Evolutionary conservation across 2,113 vertebrate species (phyloP).

Genomic region (Chaenogobius annularis): DNA sequence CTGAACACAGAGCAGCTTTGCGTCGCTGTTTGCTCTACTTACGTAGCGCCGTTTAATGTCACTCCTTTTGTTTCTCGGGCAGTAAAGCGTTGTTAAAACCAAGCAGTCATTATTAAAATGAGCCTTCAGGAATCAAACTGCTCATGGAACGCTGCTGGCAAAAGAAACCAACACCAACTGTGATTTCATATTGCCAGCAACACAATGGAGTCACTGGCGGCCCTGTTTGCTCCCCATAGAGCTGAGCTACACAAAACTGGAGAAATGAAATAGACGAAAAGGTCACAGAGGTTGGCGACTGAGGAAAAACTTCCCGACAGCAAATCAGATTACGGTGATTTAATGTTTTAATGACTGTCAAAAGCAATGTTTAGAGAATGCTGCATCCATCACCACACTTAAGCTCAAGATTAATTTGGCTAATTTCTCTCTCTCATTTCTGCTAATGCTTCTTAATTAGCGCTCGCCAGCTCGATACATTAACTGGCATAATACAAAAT

Average conservation of each 20-base stretch:
- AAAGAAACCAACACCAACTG: conserved; percentile 4
- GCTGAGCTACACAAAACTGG: conserved; percentile 12
- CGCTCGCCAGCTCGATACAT: background rate
- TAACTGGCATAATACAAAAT: conserved; percentile 11
- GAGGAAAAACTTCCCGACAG: background rate
- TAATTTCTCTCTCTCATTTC: conserved; percentile 5
- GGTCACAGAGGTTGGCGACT: background rate
- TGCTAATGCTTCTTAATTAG: conserved; percentile 9
- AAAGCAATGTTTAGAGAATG: conserved; percentile 14
- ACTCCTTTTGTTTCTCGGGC: background rate
- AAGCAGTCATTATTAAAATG: conserved; percentile 18
- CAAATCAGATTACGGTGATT: conserved; percentile 8
- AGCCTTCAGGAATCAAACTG: conserved; percentile 12
- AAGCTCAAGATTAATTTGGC: conserved; percentile 4
- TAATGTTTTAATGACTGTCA: conserved; percentile 16
- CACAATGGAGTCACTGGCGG: background rate
- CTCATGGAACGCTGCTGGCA: conserved; percentile 5
- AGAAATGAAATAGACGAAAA: background rate
- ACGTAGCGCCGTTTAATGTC: background rate
- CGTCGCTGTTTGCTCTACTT: conserved; percentile 10
- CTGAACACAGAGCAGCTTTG: background rate
- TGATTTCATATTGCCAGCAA: conserved; percentile 2
- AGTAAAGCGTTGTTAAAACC: conserved; percentile 1
- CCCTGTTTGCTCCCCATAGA: conserved; percentile 5
- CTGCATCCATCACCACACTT: conserved; percentile 9